Percentiles rank a stretch among this genome's conserved stretches.
Conservation (phyloP, 2,113 vertebrate species). For the Antechinus stuartii region DNA sequence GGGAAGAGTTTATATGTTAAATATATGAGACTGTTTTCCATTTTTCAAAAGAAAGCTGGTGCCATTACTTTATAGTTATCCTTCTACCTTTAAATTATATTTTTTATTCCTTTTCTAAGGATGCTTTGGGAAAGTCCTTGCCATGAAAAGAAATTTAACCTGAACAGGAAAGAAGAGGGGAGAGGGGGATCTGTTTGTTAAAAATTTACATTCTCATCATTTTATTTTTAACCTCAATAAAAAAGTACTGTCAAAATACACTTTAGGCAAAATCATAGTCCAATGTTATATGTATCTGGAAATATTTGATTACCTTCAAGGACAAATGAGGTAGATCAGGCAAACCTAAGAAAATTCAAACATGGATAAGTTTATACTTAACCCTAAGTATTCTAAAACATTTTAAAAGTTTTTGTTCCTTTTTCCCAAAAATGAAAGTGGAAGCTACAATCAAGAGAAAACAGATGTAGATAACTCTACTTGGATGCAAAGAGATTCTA, state of each 20-base stretch:
- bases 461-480: neutral
- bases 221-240: neutral
- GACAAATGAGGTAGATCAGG: neutral
- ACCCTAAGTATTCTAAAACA: neutral
- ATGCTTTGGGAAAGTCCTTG: neutral
- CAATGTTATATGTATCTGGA: neutral
- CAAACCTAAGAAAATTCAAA: neutral
- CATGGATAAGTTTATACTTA: neutral
- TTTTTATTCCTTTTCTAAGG: neutral
- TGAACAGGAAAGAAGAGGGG: neutral
- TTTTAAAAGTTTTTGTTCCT: neutral
- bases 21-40: neutral
- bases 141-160: neutral
- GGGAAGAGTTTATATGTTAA: neutral
- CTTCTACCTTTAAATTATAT: neutral
- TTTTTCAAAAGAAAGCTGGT: neutral
- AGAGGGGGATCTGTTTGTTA: neutral
- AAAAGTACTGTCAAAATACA: neutral
- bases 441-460: neutral
- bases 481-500: neutral
- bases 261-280: neutral
- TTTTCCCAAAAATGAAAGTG: conserved; percentile 12
- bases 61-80: neutral
- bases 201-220: neutral
- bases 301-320: neutral